phyloP scores from a whole-genome alignment of 2,888 invertebrate genomes.

The Drosophila hamatofila region DNA sequence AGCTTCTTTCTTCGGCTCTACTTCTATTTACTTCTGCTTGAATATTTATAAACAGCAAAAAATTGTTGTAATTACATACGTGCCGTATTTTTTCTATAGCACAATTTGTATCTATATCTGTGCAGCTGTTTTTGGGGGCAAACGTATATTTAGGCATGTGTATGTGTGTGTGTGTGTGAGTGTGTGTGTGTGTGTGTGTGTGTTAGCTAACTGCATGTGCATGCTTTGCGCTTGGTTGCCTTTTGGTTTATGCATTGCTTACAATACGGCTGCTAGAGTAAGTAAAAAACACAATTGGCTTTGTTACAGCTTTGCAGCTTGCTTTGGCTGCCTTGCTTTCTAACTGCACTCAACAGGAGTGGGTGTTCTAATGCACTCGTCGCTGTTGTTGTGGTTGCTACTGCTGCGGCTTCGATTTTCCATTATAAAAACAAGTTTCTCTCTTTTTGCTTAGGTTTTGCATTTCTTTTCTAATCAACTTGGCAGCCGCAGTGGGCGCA shows the following conservation, averaged over 20 bases:
- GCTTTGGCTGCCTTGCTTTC: slow-evolving; percentile 60
- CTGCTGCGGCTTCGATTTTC: slow-evolving; percentile 66
- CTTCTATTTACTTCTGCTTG: slow-evolving; percentile 45
- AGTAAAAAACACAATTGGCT: slow-evolving; percentile 29
- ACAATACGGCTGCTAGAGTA: slow-evolving; percentile 44
- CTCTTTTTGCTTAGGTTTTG: slow-evolving; percentile 29
- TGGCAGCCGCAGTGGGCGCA: slow-evolving; percentile 60
- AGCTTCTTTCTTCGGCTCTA: slow-evolving; percentile 33
- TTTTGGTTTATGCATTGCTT: slow-evolving; percentile 28
- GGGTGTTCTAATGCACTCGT: slow-evolving; percentile 20
- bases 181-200: slow-evolving; percentile 3
- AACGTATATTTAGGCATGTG: slow-evolving; percentile 41
- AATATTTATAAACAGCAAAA: slow-evolving; percentile 71
- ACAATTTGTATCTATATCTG: slow-evolving; percentile 20
- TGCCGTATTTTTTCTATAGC: slow-evolving; percentile 14
- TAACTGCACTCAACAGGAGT: slow-evolving; percentile 33
- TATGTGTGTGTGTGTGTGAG: slow-evolving; percentile 1
- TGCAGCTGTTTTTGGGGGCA: slow-evolving; percentile 30
- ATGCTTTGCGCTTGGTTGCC: slow-evolving; percentile 72
- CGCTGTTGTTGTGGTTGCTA: background rate
- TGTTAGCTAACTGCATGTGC: slow-evolving; percentile 39
- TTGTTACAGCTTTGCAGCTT: slow-evolving; percentile 27
- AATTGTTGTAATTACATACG: slow-evolving; percentile 65
- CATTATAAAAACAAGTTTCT: slow-evolving; percentile 61
- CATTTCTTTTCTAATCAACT: slow-evolving; percentile 63